phyloP scores from a whole-genome alignment of 1,140 invertebrate species.

The Aphis gossypii region DNA sequence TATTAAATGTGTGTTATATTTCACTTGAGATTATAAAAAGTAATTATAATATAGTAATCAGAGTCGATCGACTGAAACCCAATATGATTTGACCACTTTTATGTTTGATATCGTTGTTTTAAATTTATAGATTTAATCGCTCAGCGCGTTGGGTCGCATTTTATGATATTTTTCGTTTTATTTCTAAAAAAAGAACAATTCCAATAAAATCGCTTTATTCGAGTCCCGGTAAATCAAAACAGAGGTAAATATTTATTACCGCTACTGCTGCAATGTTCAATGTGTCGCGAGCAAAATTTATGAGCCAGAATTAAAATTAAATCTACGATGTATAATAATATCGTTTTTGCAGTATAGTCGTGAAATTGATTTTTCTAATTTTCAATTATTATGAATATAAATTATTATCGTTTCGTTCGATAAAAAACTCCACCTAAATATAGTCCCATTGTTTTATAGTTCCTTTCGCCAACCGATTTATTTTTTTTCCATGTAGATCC shows the following conservation, averaged over 20 bases:
- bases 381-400: conserved; percentile 4
- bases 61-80: too few relatives aligned
- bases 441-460: conserved; percentile 3
- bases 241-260: neutral
- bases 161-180: neutral
- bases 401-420: neutral
- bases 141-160: neutral
- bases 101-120: neutral
- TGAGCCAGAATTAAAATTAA: neutral
- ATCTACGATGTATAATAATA: neutral
- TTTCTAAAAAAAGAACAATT: neutral
- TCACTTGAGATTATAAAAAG: too few relatives aligned
- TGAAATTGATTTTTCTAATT: conserved; percentile 42
- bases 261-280: neutral
- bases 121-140: neutral
- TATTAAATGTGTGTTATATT: too few relatives aligned
- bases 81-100: too few relatives aligned
- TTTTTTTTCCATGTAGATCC: neutral
- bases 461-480: neutral
- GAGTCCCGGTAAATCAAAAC: neutral
- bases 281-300: neutral
- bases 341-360: neutral
- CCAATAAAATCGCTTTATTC: neutral
- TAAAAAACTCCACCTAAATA: neutral
- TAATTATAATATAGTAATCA: too few relatives aligned